Evolutionary conservation across 1,140 invertebrate genomes (phyloP), one percentile per base, ranked within the genome.

Genomic region (Nautilus pompilius): DNA sequence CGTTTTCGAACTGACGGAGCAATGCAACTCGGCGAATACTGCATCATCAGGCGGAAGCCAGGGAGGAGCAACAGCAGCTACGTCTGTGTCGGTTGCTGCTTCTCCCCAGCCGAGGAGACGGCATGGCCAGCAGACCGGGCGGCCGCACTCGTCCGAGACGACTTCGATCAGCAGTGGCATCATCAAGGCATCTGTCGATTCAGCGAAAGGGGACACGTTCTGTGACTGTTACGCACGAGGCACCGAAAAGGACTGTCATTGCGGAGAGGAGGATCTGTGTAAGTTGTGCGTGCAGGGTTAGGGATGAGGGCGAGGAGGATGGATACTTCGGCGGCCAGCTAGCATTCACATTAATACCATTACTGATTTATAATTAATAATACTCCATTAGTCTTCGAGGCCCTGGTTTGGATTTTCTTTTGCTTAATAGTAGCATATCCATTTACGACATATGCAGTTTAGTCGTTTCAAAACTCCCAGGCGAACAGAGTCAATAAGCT

Each of bases 221-320:
- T 72, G 70, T 67, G 60, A 64, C 30, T 72, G 70, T 55, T 66
- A 66, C 30, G 62, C 66, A 33, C 61, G 58, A 32, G 61, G 64
- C 2, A 49, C 46, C 53, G 67, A 65, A 24, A 60, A 64, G 51
- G 65, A 67, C 17, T 72, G 70, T 36, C 8, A 58, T 22, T 72
- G 70, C 65, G 70, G 70, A 28, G 70, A 72, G 63, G 70, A 72
- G 51, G 70, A 72, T 65, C 48, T 58, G 26, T 60, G 69, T 71
- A 66, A 26, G 58, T 64, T n/a, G 10, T 28, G 41, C 6, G 8
- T 17, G 4, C 41, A 17, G 22, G 49, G 2, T 51, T 22, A 60
- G n/a, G 45, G 15, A 20, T 20, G 26, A 51, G 15, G 20, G 20
- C 28, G 17, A n/a, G 8, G 13, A 3, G n/a, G n/a, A 10, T 22